These are phyloP conservation scores for Himalopsyche anomala DNA, from an alignment of 2,888 invertebrate species.

Conservation along the genomic window DNA sequence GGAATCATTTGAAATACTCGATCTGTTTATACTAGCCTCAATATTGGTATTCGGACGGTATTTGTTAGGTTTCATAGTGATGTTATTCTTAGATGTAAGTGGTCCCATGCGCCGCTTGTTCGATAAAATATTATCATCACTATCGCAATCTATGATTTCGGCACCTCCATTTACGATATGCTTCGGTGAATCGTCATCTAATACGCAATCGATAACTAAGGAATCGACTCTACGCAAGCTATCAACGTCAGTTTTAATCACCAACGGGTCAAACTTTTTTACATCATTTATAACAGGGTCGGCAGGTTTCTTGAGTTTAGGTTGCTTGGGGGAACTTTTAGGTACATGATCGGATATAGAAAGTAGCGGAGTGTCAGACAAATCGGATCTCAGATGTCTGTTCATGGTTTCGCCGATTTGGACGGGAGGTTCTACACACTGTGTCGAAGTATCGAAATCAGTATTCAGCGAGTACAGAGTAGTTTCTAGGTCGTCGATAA, in stretches of 20 bases:
- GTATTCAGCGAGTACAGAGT: slow-evolving; percentile 23
- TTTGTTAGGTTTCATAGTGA: not conserved
- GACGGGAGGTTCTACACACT: not conserved
- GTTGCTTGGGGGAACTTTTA: not conserved
- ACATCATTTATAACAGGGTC: not conserved
- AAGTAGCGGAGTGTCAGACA: not conserved
- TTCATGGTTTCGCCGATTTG: not conserved
- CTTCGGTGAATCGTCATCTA: slow-evolving; percentile 9
- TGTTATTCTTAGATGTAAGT: not conserved
- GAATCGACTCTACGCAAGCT: slow-evolving; percentile 11
- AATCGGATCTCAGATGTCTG: slow-evolving; percentile 3
- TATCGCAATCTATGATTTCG: slow-evolving; percentile 16
- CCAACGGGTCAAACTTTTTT: not conserved
- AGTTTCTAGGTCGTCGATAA: slow-evolving; percentile 11
- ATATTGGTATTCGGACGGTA: not conserved
- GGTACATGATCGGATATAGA: not conserved
- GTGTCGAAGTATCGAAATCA: not conserved
- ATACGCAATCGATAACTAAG: slow-evolving; percentile 27
- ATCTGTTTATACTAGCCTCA: not conserved
- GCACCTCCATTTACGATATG: not conserved
- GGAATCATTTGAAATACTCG: slow-evolving; percentile 5
- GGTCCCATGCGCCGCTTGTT: not conserved
- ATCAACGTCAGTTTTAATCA: slow-evolving; percentile 8
- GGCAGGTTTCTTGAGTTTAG: slow-evolving; percentile 5
- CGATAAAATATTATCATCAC: not conserved